Evolutionary conservation across 2,113 vertebrate genomes (phyloP).

Genomic region (Gallinago jamesoni): DNA sequence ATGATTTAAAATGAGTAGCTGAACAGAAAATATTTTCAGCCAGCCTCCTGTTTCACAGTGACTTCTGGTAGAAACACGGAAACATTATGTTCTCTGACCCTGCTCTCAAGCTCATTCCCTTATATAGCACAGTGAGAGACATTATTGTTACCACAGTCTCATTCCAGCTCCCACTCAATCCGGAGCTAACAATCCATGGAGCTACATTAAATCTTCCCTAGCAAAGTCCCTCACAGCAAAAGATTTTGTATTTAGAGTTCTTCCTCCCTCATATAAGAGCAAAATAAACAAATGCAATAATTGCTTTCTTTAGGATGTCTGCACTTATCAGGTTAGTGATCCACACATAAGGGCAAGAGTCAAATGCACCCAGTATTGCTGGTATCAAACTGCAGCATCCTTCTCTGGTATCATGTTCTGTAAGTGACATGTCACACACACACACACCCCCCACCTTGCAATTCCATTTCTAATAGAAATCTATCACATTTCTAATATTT

Average conservation of each 20-base stretch:
- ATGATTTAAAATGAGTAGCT: neutral
- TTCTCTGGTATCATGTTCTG: neutral
- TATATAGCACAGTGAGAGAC: neutral
- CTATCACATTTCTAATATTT: neutral
- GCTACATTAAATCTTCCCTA: neutral
- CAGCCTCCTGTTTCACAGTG: neutral
- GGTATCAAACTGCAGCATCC: neutral
- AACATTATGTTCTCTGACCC: neutral
- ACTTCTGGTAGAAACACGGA: neutral
- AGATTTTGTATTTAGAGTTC: neutral
- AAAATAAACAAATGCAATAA: neutral
- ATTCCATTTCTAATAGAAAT: neutral
- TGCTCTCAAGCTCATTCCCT: neutral
- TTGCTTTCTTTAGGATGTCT: neutral
- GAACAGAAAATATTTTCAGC: neutral
- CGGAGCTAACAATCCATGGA: neutral
- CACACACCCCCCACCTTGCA: rapidly evolving
- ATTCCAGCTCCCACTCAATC: neutral
- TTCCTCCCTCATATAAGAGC: neutral
- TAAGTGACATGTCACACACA: neutral
- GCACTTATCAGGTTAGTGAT: neutral
- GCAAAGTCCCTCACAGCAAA: neutral
- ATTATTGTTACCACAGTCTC: neutral
- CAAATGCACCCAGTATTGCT: neutral
- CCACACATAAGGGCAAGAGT: neutral